Evolutionary conservation across 2,797 vertebrate species (phyloP).

Genomic region (Crotalus adamanteus): DNA sequence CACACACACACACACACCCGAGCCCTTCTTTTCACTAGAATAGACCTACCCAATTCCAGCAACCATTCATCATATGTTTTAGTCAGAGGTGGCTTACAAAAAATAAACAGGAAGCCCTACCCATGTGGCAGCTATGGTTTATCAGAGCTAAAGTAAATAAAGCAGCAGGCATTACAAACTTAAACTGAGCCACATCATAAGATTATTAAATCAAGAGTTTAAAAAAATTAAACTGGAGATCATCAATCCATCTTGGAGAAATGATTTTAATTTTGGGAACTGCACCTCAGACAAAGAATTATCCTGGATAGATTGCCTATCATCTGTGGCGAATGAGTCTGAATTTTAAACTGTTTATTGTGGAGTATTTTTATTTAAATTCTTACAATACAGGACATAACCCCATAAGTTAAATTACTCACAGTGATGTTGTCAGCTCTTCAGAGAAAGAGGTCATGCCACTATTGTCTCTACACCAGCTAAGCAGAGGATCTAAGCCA

Average conservation of each 20-base stretch:
- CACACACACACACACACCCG: too few species aligned
- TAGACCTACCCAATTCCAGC: too few species aligned
- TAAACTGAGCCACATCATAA: neutral
- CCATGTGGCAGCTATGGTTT: neutral
- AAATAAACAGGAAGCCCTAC: neutral
- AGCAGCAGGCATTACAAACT: neutral
- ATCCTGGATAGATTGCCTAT: neutral
- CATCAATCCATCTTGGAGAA: neutral
- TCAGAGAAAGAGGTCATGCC: too few species aligned
- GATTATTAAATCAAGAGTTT: neutral
- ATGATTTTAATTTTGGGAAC: neutral
- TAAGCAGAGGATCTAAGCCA: too few species aligned
- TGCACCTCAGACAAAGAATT: neutral
- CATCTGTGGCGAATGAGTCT: too few species aligned
- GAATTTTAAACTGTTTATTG: neutral
- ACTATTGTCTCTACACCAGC: too few species aligned
- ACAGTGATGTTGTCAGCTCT: neutral
- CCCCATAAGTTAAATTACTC: neutral
- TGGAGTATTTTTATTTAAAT: neutral
- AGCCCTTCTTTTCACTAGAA: too few species aligned
- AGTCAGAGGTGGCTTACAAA: too few species aligned
- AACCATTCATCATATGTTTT: too few species aligned
- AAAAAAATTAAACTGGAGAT: neutral
- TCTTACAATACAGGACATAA: neutral
- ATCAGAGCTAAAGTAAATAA: neutral